Base-by-base conservation (phyloP, 1,140 invertebrate species). In the Leptonema lineaticorne region DNA sequence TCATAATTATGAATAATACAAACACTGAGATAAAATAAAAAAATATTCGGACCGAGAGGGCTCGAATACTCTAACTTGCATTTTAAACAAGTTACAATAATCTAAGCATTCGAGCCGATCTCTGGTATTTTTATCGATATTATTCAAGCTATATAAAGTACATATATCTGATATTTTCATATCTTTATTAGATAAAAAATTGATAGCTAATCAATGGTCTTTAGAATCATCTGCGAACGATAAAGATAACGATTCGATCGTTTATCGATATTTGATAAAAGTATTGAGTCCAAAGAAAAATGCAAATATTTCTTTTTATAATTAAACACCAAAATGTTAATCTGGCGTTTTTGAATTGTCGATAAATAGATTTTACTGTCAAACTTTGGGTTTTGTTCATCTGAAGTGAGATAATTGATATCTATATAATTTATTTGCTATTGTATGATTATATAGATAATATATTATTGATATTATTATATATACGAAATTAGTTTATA, bases 1-100 rank as follows among this genome's bases (percentile, higher is more conserved):
- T 65, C 11, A 41, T 66, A 62, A 60, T 66, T 24, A 14, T 18
- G 9, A 56, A 16, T 14, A 59, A 30, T 30, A 4, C 57, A 28
- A 7, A 33, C n/a, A n/a, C n/a, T n/a, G 24, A 59, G 28, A 59
- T 33, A 59, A 59, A 59, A 59, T 30, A 16, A 16, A 59, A 30
- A 30, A 37, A 16, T 37, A 2, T 28, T 33, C 28, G 29, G 48
- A 62, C 69, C 62, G 65, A 45, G 65, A 33, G 41, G 69, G 66
- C 69, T 70, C 69, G 69, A 70, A 70, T 70, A 70, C 65, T 65
- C 24, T 26, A 56, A 18, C 11, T 18, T 53, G 18, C 22, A 53
- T 53, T 26, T 8, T 11, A 53, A 53, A 26, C 20, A 8, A 26
- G 24, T 53, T 22, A 26, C 50, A 53, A 11, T 7, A 20, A 22